These are phyloP conservation scores for Tenthredo amoena DNA, from an alignment of 2,888 invertebrate species.

Conservation along the genomic window DNA sequence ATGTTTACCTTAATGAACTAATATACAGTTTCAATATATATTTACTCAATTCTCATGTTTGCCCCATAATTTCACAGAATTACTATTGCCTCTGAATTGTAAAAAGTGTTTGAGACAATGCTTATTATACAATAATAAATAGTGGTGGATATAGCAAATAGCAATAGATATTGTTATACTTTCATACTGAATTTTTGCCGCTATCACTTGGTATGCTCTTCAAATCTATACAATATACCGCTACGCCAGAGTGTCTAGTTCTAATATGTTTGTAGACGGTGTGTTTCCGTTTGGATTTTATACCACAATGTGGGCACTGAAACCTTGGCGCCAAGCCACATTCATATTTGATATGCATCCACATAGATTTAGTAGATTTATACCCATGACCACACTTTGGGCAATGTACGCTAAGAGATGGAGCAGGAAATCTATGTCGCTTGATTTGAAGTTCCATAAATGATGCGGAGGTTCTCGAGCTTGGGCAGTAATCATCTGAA, in stretches of 20 bases:
- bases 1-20: constrained; percentile 5
- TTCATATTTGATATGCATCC: constrained; percentile 74
- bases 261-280: constrained; percentile 73
- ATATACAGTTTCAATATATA: background rate
- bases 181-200: background rate
- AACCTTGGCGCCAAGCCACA: constrained; percentile 74
- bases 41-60: background rate
- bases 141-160: background rate
- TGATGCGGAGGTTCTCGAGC: background rate
- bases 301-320: constrained; percentile 74
- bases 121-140: background rate
- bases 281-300: constrained; percentile 73
- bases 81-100: background rate
- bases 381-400: constrained; percentile 73
- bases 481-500: constrained; percentile 9
- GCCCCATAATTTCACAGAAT: background rate
- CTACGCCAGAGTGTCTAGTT: constrained; percentile 65
- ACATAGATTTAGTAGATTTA: constrained; percentile 68
- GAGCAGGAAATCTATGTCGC: constrained; percentile 7
- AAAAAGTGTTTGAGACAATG: background rate
- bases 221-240: constrained; percentile 41
- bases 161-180: background rate
- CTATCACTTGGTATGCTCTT: background rate
- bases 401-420: constrained; percentile 61
- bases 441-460: constrained; percentile 11